A percentile compares a stretch with the other conserved stretches of the same genome.
phyloP scores from a whole-genome alignment of 2,888 invertebrate species.

The Pterobdella sp. region DNA sequence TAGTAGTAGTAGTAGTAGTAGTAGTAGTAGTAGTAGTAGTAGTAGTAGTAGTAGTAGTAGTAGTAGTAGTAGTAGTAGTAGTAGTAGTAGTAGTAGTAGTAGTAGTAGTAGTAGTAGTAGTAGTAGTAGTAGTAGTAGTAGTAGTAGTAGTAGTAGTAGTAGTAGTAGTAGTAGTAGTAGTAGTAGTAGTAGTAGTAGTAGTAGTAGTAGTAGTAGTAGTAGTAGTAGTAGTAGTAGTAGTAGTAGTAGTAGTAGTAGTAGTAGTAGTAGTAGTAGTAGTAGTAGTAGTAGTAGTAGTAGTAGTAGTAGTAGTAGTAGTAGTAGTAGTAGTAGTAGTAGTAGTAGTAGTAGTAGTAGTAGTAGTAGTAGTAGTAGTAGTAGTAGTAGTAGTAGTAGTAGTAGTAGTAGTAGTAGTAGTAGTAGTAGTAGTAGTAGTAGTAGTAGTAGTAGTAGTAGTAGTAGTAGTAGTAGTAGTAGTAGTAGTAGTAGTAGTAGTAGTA shows the following conservation, averaged over 20 bases:
- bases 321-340: not conserved
- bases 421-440: not conserved
- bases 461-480: not conserved
- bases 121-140: constrained; percentile 8
- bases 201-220: constrained; percentile 22
- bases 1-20: constrained; percentile 12
- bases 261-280: constrained; percentile 40
- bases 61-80: not conserved
- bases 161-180: constrained; percentile 12
- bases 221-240: constrained; percentile 24
- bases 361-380: too few species aligned
- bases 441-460: not conserved
- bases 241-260: constrained; percentile 29
- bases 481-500: not conserved
- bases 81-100: not conserved
- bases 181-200: not conserved
- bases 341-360: too few species aligned
- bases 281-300: too few species aligned
- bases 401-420: not conserved
- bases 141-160: constrained; percentile 10
- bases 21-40: constrained; percentile 10
- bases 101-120: too few species aligned
- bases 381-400: not conserved
- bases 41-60: constrained; percentile 19
- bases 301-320: constrained; percentile 39